phyloP scores from a whole-genome alignment of 2,888 invertebrate genomes.

The Gibbula magus region DNA sequence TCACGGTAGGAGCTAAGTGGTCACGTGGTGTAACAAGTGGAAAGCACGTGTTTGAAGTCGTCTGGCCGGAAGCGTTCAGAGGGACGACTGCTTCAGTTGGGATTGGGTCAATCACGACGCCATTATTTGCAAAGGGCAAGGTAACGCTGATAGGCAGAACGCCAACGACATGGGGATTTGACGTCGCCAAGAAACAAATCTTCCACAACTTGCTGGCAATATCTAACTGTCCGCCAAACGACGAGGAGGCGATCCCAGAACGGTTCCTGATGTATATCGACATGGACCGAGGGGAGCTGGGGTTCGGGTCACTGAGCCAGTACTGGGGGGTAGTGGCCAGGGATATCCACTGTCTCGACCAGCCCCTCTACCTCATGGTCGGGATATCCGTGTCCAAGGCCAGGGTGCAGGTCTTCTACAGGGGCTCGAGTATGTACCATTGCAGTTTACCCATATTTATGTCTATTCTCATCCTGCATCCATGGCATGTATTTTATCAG shows the following conservation, averaged over 20 bases:
- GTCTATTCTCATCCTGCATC: too few relatives aligned
- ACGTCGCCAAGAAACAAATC: background rate
- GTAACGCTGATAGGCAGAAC: background rate
- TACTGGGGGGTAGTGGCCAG: background rate
- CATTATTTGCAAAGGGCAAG: background rate
- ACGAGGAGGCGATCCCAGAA: background rate
- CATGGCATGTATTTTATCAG: too few relatives aligned
- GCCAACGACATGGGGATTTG: background rate
- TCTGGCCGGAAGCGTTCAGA: background rate
- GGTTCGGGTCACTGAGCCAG: background rate
- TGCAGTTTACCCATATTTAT: too few relatives aligned
- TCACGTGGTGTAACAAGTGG: background rate
- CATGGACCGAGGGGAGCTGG: constrained; percentile 2
- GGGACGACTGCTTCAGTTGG: background rate
- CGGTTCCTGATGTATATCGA: background rate
- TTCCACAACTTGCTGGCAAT: background rate
- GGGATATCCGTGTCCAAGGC: background rate
- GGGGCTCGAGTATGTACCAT: background rate
- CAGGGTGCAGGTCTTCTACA: background rate
- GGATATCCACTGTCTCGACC: background rate
- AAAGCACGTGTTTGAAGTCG: background rate
- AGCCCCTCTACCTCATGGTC: background rate
- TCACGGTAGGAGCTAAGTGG: background rate
- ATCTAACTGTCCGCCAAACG: background rate
- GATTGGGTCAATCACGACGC: background rate